Percentiles rank a stretch among this genome's conserved stretches.
Evolutionary conservation across 2,797 vertebrate genomes (phyloP).

Genomic region (Tolypeutes matacus): DNA sequence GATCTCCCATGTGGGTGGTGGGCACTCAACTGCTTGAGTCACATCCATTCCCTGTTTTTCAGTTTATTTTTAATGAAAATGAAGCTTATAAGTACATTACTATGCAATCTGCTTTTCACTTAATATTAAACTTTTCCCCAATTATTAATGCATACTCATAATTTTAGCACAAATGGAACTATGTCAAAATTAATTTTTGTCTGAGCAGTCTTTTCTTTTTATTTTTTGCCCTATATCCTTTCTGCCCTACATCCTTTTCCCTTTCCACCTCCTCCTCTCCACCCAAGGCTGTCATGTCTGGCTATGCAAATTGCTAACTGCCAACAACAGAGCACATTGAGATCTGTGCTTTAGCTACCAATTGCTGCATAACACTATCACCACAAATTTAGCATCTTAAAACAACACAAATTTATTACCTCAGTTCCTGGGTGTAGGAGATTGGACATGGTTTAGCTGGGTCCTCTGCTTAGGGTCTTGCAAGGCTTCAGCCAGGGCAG

Average conservation of each 20-base stretch:
- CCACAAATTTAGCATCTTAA: neutral
- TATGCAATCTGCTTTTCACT: neutral
- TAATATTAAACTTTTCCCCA: neutral
- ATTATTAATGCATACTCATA: neutral
- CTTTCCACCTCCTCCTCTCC: neutral
- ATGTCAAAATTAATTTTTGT: neutral
- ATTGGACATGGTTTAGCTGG: neutral
- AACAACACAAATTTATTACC: neutral
- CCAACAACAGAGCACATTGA: neutral
- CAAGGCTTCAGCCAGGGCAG: neutral
- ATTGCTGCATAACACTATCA: neutral
- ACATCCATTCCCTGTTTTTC: neutral
- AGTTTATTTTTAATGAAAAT: neutral
- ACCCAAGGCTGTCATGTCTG: neutral
- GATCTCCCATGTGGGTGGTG: too few species aligned
- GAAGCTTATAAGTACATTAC: neutral
- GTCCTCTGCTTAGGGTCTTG: neutral
- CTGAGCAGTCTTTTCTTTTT: neutral
- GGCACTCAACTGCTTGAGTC: too few species aligned
- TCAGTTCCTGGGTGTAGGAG: neutral
- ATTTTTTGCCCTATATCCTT: neutral
- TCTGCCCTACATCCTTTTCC: neutral
- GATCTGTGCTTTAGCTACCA: neutral
- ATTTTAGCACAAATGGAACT: conserved; percentile 11
- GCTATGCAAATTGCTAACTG: neutral